These are phyloP conservation scores for Dryocosmus kuriphilus DNA, from an alignment of 2,888 invertebrate genomes.

Conservation along the genomic window DNA sequence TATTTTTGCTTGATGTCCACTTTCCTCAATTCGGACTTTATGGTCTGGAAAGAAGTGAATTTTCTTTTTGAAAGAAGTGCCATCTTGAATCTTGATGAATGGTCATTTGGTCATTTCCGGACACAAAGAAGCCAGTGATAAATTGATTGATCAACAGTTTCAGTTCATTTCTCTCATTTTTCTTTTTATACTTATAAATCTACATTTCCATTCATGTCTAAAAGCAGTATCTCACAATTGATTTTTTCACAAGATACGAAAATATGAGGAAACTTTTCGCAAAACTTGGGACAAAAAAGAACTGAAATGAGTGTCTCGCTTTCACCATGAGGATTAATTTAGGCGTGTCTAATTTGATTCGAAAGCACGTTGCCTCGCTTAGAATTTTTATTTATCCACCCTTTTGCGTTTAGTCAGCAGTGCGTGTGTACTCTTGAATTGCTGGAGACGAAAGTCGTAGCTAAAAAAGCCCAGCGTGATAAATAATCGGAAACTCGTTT, in stretches of 20 bases:
- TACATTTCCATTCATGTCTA: no score
- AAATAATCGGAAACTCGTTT: constrained; percentile 56
- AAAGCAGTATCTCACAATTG: no score
- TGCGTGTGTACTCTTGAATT: constrained; percentile 1
- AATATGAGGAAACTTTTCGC: no score
- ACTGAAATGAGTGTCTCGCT: no score
- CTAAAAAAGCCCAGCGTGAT: constrained; percentile 45
- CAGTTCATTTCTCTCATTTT: neutral
- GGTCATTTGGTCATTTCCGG: neutral
- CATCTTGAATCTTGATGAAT: neutral
- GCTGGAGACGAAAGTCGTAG: neutral
- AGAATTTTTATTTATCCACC: constrained; percentile 35
- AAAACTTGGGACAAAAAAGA: no score
- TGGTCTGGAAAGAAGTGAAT: constrained; percentile 14
- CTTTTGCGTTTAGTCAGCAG: constrained; percentile 22
- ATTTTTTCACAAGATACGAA: no score
- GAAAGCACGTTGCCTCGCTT: constrained; percentile 31
- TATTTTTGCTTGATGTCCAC: neutral
- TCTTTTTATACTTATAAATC: no score
- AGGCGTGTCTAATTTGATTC: constrained; percentile 49
- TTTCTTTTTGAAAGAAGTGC: neutral
- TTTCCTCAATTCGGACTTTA: constrained; percentile 18
- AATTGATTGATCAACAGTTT: neutral
- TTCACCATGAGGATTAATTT: constrained; percentile 36
- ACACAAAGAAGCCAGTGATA: neutral